phyloP scores from a whole-genome alignment of 92 coral and sea anemone genomes.

The Epizoanthus stellaris region DNA sequence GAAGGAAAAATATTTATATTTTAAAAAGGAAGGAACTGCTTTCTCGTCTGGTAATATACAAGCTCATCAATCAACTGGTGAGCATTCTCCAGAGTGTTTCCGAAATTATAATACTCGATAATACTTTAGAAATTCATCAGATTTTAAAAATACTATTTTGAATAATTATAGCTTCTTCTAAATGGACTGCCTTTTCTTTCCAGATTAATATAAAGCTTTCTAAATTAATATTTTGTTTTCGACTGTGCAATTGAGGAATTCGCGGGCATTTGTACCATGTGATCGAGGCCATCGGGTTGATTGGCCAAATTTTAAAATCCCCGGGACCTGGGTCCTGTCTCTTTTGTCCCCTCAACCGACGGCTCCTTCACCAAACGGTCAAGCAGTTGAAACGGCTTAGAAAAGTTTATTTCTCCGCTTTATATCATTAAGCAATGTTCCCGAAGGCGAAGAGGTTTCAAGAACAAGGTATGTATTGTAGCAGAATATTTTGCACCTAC shows the following conservation, averaged over 20 bases:
- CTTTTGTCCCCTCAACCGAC: neutral
- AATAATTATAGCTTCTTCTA: no score
- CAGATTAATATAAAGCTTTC: neutral
- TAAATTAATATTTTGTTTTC: neutral
- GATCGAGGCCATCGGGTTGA: slow-evolving; percentile 38
- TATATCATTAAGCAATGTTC: neutral
- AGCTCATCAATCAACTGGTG: no score
- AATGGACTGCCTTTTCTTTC: neutral
- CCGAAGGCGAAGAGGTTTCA: slow-evolving; percentile 16
- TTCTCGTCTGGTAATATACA: no score
- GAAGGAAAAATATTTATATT: no score
- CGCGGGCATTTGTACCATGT: slow-evolving; percentile 45
- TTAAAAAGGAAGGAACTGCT: no score
- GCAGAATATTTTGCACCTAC: neutral
- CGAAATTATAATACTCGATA: no score
- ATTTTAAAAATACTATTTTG: no score
- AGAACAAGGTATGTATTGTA: neutral
- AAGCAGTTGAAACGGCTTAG: neutral
- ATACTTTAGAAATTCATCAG: no score
- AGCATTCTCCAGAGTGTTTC: no score
- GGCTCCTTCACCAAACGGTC: slow-evolving; percentile 5
- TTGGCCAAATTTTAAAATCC: slow-evolving; percentile 35
- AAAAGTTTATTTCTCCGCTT: neutral
- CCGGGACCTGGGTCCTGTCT: slow-evolving; percentile 34
- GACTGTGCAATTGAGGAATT: neutral